These are phyloP conservation scores for Oegoconia quadripuncta DNA, from an alignment of 2,888 invertebrate genomes.

Conservation along the genomic window DNA sequence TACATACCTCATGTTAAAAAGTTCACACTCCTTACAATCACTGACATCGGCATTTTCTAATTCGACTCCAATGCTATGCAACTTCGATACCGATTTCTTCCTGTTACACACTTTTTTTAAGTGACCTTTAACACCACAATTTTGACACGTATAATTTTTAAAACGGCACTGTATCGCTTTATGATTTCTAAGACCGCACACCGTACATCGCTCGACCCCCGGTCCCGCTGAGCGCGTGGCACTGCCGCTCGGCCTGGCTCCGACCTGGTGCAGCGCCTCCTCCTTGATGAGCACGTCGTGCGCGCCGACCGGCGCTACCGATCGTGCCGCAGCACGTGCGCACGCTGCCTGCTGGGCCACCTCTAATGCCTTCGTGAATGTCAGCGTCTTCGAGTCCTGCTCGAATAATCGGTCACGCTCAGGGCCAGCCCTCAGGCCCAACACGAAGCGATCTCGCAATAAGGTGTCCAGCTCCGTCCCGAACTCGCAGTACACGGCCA, in stretches of 20 bases:
- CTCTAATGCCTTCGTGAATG: conserved; percentile 13
- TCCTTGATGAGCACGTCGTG: no score
- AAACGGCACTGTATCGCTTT: conserved; percentile 10
- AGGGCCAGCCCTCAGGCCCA: conserved; percentile 12
- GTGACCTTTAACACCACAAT: conserved; percentile 18
- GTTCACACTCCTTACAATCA: conserved; percentile 10
- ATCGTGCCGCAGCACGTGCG: neutral
- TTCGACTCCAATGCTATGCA: neutral
- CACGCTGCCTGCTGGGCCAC: conserved; percentile 16
- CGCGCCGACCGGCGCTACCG: no score
- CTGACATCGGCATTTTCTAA: neutral
- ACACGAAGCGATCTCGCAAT: conserved; percentile 11
- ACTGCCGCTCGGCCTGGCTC: no score
- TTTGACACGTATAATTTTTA: conserved; percentile 14
- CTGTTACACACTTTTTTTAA: conserved; percentile 19
- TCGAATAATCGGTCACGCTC: conserved; percentile 13
- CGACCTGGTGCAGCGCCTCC: no score
- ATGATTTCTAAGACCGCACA: conserved; percentile 4
- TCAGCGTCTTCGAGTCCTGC: conserved; percentile 6
- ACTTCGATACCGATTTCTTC: no score
- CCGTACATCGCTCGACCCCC: conserved; percentile 7
- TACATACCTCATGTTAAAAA: conserved; percentile 9
- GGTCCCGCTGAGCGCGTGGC: no score
- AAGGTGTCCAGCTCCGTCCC: conserved; percentile 10
- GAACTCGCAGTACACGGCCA: conserved; percentile 17